Percentiles rank a stretch among this genome's conserved stretches.
phyloP scores from a whole-genome alignment of 2,888 invertebrate species.

The Noctua comes region DNA sequence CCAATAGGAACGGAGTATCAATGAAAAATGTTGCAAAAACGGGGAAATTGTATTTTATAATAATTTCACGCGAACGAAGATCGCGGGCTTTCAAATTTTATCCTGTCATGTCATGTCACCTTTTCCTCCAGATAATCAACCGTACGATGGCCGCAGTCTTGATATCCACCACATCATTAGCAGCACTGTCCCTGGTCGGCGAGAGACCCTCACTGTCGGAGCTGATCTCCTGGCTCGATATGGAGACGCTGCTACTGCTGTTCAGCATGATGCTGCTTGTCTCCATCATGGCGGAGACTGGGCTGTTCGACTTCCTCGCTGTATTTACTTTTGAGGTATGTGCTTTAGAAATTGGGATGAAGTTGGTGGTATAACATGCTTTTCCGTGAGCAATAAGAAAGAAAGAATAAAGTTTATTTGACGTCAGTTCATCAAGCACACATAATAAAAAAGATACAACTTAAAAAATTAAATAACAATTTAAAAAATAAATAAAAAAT shows the following conservation, averaged over 20 bases:
- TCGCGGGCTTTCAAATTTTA: neutral
- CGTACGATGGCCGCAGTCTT: slow-evolving; percentile 95
- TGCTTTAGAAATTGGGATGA: neutral
- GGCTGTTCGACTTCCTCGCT: slow-evolving; percentile 96
- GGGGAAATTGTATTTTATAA: no score
- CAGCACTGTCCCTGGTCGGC: slow-evolving; percentile 93
- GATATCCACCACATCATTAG: slow-evolving; percentile 94
- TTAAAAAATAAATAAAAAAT: no score
- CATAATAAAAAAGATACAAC: no score
- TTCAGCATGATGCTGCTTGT: slow-evolving; percentile 98
- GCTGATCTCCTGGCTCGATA: slow-evolving; percentile 95
- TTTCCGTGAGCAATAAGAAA: no score
- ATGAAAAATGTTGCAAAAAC: no score
- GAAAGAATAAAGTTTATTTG: no score
- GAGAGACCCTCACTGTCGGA: slow-evolving; percentile 94
- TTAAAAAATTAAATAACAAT: no score
- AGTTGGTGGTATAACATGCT: no score
- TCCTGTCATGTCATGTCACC: neutral
- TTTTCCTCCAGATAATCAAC: slow-evolving; percentile 92
- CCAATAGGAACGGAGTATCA: no score
- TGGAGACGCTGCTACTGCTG: slow-evolving; percentile 94
- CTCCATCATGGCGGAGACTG: slow-evolving; percentile 96
- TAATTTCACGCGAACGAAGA: no score
- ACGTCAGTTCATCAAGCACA: no score
- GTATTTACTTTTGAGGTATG: slow-evolving; percentile 93